Base-by-base conservation (phyloP, 2,888 invertebrate species). In the Terebella lapidaria region DNA sequence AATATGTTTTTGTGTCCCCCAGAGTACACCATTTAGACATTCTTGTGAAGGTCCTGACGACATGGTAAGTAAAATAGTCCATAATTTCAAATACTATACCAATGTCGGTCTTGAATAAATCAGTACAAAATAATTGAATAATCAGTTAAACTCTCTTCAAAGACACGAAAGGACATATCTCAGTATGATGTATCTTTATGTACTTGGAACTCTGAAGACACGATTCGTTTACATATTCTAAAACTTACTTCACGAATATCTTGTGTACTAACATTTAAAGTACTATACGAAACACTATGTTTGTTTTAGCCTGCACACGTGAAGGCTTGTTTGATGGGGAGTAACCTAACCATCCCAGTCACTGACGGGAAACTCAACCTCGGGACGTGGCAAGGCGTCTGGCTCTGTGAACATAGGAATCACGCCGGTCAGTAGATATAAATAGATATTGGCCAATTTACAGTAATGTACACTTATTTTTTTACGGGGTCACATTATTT, bases 31-130 rank as follows among this genome's bases (percentile, higher is more conserved):
- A 75, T 96, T 94, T 83, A 88, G 92, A 83, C 96, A 96, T 84
- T 92, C 92, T 67, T 94, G 94, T 84, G 96, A 96, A 86, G 96
- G 96, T 70, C 94, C 95, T 68, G 96, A 96, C 83, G 95, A 96
- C 82, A 96, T 96, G 95, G 95, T 94, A 25, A 2, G 27, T 47
- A n/a, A 45, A n/a, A 27, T 4, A 26, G 3, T 26, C 18, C 2
- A 15, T 57, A 5, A 54, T 29, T 28, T 54, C 20, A 57, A 18
- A 5, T 20, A n/a, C n/a, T n/a, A n/a, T n/a, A n/a, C n/a, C n/a
- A n/a, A n/a, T n/a, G n/a, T n/a, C n/a, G n/a, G n/a, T n/a, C n/a
- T n/a, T n/a, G n/a, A n/a, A n/a, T n/a, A n/a, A n/a, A n/a, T 35
- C 42, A 35, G 42, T 15, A 15, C 42, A 35, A 35, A 35, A 35